phyloP scores from a whole-genome alignment of 2,888 invertebrate genomes.

The Drosophila cognata region DNA sequence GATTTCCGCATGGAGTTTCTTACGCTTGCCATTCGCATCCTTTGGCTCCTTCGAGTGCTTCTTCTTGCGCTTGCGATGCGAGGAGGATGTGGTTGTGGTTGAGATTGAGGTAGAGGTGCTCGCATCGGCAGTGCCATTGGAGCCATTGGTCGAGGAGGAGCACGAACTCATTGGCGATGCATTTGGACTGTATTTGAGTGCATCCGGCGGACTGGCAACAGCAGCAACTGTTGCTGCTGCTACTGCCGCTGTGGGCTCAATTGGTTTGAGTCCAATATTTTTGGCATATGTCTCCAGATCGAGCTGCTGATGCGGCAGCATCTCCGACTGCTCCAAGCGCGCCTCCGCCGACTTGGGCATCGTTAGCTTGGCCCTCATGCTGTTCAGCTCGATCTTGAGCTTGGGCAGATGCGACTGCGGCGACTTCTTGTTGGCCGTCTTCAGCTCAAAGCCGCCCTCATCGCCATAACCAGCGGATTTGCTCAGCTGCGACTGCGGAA shows the following conservation, averaged over 20 bases:
- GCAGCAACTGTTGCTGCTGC: neutral
- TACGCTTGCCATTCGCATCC: slow-evolving; percentile 85
- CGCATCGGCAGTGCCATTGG: slow-evolving; percentile 67
- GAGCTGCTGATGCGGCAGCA: slow-evolving; percentile 53
- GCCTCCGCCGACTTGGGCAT: slow-evolving; percentile 81
- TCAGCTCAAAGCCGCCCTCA: slow-evolving; percentile 82
- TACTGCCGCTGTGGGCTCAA: slow-evolving; percentile 56
- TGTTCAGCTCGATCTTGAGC: slow-evolving; percentile 82
- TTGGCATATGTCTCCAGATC: slow-evolving; percentile 84
- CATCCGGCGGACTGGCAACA: slow-evolving; percentile 32
- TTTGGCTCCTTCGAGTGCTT: slow-evolving; percentile 87
- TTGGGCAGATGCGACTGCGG: slow-evolving; percentile 75
- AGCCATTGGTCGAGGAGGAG: slow-evolving; percentile 78
- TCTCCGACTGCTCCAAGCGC: slow-evolving; percentile 58
- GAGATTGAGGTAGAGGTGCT: slow-evolving; percentile 15
- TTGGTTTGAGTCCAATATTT: slow-evolving; percentile 84
- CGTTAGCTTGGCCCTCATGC: slow-evolving; percentile 81
- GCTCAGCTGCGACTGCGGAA: slow-evolving; percentile 82
- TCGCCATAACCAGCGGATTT: slow-evolving; percentile 70
- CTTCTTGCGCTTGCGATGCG: slow-evolving; percentile 87
- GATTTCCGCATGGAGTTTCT: slow-evolving; percentile 87
- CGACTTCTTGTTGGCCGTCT: slow-evolving; percentile 82
- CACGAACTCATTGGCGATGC: slow-evolving; percentile 83
- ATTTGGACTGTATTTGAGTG: slow-evolving; percentile 79
- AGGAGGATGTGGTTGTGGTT: slow-evolving; percentile 56